Evolutionary conservation across 53 echinoderm and acorn worm genomes (phyloP), one percentile per base, ranked within the genome.

Genomic region (Astropecten irregularis): DNA sequence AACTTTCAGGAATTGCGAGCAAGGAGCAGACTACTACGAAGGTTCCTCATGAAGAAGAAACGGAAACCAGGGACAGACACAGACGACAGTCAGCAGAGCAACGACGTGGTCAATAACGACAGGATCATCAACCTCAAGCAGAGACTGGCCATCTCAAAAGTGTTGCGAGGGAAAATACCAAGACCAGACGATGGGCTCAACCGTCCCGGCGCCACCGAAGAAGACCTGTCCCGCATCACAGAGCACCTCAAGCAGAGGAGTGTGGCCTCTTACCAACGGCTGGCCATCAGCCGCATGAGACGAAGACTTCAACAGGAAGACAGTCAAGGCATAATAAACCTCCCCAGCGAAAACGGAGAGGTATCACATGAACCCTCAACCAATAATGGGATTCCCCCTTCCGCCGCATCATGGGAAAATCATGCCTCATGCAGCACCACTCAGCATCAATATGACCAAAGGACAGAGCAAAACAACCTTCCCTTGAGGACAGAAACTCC

Each of bases 121-220:
- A 49, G 79, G 36, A 44, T 81, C 48, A 87, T 87, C 73, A 87
- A 77, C 66, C 81, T 87, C 23, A 42, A 79, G 32, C 87, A 87
- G 47, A 37, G 87, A 8, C 51, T 79, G 57, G 87, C 87, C 13
- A 77, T 68, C 32, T 69, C 79, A 9, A 64, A 56, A 22, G 87
- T 68, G 9, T 28, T 87, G 21, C 65, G 34, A 23, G 87, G 68
- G 23, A 79, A 79, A 33, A 79, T 87, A 40, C 40, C 52, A n/a
- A 34, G 49, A 49, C 68, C 59, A 15, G 49, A 62, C 1, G 77
- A 66, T 0, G 33, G 76, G 48, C 67, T 34, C 4, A 53, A 8
- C 11, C 79, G 59, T 13, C 42, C 58, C 4, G 68, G 71, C 28
- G 37, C 21, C 14, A 71, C 53, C 9, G 84, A 84, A 47, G 71